Evolutionary conservation across 53 echinoderm and acorn worm species (phyloP).

Genomic region (Paracentrotus lividus): DNA sequence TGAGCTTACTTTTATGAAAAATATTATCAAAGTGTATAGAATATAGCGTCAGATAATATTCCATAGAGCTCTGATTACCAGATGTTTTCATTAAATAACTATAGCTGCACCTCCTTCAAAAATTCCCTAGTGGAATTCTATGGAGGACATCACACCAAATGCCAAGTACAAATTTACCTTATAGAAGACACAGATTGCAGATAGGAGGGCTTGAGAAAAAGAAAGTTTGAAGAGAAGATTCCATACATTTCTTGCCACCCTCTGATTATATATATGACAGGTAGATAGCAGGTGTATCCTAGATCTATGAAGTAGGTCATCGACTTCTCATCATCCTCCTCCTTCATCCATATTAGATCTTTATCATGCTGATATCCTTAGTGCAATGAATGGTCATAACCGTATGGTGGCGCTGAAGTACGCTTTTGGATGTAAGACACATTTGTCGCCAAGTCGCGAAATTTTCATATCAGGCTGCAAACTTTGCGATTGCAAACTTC

Average conservation of each 20-base stretch:
- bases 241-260: not conserved
- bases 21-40: too few species aligned
- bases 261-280: conserved; percentile 11
- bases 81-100: too few species aligned
- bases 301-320: not conserved
- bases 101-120: too few species aligned
- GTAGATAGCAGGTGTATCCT: conserved; percentile 6
- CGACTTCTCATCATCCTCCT: not conserved
- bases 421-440: not conserved
- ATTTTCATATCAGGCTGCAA: not conserved
- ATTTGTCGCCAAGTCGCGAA: too few species aligned
- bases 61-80: too few species aligned
- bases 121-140: too few species aligned
- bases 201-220: not conserved
- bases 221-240: not conserved
- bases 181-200: not conserved
- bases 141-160: too few species aligned
- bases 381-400: too few species aligned
- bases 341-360: not conserved
- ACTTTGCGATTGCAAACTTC: too few species aligned
- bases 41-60: too few species aligned
- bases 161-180: not conserved
- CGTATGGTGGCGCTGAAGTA: too few species aligned
- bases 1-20: too few species aligned
- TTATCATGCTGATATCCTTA: not conserved